A percentile compares a stretch with the other conserved stretches of the same genome.
These are phyloP conservation scores for Labeo catla DNA, from an alignment of 2,113 vertebrate species.

Conservation along the genomic window DNA sequence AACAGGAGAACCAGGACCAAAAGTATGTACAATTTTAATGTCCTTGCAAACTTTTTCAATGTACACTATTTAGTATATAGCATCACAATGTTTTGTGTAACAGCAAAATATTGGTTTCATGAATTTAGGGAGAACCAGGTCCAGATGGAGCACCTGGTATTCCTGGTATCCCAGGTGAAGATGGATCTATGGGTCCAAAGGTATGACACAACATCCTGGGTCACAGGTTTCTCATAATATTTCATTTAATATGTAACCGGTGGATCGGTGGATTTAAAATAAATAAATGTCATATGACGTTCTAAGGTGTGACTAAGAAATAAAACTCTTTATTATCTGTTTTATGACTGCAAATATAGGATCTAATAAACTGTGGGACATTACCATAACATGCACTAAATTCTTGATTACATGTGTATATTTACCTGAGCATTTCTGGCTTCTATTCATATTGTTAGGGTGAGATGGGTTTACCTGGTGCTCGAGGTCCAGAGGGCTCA, in stretches of 20 bases:
- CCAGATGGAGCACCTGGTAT: slow-evolving; percentile 69
- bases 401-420: neutral
- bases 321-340: neutral
- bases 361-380: neutral
- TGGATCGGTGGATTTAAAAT: neutral
- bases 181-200: slow-evolving; percentile 74
- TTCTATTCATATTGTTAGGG: slow-evolving; percentile 61
- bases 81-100: neutral
- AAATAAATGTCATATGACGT: neutral
- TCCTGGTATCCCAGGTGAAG: slow-evolving; percentile 78
- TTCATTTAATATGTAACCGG: neutral
- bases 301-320: neutral
- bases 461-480: slow-evolving; percentile 70
- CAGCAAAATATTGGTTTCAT: neutral
- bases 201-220: slow-evolving; percentile 53
- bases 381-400: neutral
- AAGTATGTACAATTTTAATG: slow-evolving; percentile 62
- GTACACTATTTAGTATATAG: neutral
- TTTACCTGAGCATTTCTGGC: neutral
- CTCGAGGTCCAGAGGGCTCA: slow-evolving; percentile 67
- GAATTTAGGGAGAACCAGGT: slow-evolving; percentile 71
- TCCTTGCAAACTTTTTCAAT: neutral
- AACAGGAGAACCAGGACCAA: slow-evolving; percentile 73
- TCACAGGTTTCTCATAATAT: neutral
- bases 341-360: neutral